Percentiles rank a stretch among this genome's conserved stretches.
Conservation (phyloP, 1,140 invertebrate genomes). For the Bombus sylvicola region DNA sequence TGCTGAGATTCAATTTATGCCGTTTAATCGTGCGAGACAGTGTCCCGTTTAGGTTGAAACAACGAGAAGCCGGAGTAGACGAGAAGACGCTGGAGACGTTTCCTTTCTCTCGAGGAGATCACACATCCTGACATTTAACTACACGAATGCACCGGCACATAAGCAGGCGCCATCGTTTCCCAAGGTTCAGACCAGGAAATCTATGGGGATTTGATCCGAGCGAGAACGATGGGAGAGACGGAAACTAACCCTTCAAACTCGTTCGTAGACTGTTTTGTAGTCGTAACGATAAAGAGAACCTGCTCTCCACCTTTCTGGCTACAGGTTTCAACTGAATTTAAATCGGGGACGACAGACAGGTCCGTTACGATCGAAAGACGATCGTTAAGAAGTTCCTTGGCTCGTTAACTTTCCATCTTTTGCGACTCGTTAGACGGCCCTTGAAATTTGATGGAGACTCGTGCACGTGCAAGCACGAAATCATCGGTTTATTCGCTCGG, state of each 20-base stretch:
- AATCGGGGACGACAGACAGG: conserved; percentile 16
- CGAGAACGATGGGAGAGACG: neutral
- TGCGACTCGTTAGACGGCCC: conserved; percentile 29
- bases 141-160: conserved; percentile 10
- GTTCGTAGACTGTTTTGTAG: neutral
- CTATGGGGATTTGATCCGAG: neutral
- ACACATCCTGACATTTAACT: neutral
- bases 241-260: neutral
- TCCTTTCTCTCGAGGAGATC: neutral
- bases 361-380: conserved; percentile 25
- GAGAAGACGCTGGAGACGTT: neutral
- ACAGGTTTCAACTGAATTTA: neutral
- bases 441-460: too few relatives aligned
- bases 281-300: neutral
- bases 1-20: neutral
- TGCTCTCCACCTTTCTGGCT: neutral
- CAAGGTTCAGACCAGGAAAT: neutral
- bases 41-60: neutral
- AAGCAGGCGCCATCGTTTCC: neutral
- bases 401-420: conserved; percentile 52
- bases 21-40: too few relatives aligned
- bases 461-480: neutral
- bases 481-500: neutral
- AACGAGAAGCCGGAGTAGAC: neutral
- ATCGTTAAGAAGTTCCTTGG: conserved; percentile 21